Conservation (phyloP, 2,113 vertebrate genomes). For the Globicephala melas region DNA sequence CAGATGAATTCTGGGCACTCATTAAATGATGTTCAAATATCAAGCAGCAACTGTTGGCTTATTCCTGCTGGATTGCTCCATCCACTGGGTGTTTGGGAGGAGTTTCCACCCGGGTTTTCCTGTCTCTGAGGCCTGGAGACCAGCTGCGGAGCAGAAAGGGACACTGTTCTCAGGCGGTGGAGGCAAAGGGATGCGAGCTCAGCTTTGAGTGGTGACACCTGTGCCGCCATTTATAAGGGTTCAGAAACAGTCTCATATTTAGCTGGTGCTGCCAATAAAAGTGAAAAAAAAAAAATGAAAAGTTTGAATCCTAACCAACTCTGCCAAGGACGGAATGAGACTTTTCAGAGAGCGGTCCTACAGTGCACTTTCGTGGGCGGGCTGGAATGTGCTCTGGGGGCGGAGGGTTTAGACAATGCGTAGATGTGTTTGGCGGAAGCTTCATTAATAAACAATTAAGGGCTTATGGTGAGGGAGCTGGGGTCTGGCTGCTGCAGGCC, state of each 20-base stretch:
- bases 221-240: slow-evolving; percentile 58
- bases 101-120: slow-evolving; percentile 70
- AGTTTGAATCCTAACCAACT: slow-evolving; percentile 47
- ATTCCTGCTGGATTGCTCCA: slow-evolving; percentile 73
- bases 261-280: slow-evolving; percentile 57
- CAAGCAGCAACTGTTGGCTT: slow-evolving; percentile 81
- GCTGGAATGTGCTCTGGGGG: slow-evolving; percentile 44
- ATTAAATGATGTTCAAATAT: slow-evolving; percentile 89
- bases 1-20: slow-evolving; percentile 92
- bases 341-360: slow-evolving; percentile 21
- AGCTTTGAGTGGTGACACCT: slow-evolving; percentile 70
- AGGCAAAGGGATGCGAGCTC: slow-evolving; percentile 34
- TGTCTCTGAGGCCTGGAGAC: slow-evolving; percentile 66
- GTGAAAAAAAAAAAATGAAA: neutral
- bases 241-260: slow-evolving; percentile 57
- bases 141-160: slow-evolving; percentile 73
- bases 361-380: neutral
- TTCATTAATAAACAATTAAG: slow-evolving; percentile 60
- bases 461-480: neutral
- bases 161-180: neutral
- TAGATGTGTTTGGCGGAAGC: slow-evolving; percentile 50
- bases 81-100: slow-evolving; percentile 58
- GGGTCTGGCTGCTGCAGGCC: slow-evolving; percentile 7
- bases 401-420: neutral
- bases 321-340: slow-evolving; percentile 46